Conservation (phyloP, 2,113 vertebrate genomes). For the Erythrolamprus reginae region DNA sequence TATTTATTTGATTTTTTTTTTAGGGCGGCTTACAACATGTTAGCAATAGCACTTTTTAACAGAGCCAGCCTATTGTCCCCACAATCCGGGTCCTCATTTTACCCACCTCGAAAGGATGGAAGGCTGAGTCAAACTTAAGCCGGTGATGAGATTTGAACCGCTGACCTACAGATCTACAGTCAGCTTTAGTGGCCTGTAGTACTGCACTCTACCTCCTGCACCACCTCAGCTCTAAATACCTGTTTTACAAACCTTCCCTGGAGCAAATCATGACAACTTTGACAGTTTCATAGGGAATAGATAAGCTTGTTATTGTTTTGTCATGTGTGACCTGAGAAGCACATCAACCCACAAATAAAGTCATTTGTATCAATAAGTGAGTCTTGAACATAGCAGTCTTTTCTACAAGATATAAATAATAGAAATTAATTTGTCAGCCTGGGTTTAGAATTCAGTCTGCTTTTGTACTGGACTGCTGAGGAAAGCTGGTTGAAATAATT, state of each 20-base stretch:
- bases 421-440: conserved; percentile 71
- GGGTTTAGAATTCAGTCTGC: conserved; percentile 39
- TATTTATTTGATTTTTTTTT: no score
- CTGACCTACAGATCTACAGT: no score
- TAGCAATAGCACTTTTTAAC: no score
- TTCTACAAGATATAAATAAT: conserved; percentile 66
- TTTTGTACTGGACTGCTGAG: conserved; percentile 46
- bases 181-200: no score
- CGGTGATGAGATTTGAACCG: no score
- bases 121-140: no score
- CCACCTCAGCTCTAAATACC: no score
- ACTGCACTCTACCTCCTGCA: no score
- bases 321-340: conserved; percentile 19
- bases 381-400: conserved; percentile 37
- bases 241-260: conserved; percentile 2
- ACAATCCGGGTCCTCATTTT: no score
- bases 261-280: background rate
- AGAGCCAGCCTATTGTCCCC: no score
- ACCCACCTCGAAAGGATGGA: no score
- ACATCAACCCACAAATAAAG: conserved; percentile 38
- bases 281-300: background rate
- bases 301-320: conserved; percentile 25
- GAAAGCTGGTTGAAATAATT: conserved; percentile 74
- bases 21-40: no score
- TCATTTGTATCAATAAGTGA: conserved; percentile 45